Evolutionary conservation across 1,140 invertebrate species (phyloP), one percentile per base, ranked within the genome.

Genomic region (Lepidurus packardi): DNA sequence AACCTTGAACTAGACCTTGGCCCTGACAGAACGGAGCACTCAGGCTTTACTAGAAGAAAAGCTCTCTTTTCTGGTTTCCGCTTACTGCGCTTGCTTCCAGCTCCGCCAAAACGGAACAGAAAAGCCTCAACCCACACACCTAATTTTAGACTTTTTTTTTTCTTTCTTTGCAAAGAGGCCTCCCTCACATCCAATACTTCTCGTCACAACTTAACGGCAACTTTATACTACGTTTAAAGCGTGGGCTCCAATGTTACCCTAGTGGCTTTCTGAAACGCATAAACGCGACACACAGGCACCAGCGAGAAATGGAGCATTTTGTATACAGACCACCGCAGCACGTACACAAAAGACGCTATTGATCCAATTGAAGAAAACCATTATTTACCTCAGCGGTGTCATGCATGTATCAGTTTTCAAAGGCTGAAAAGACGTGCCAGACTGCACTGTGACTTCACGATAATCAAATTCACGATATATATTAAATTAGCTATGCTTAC

Each of bases 1-100:
- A 65, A 65, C 53, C 53, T 65, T 65, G 53, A 65, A 65, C 53
- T 65, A 65, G 53, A 65, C 53, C 53, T 65, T 65, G 53, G 53
- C 53, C 53, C 53, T 65, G 53, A 65, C n/a, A 65, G 53, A 65
- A 21, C 21, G 16, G 53, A 21, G 53, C 53, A 65, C 53, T 65
- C 21, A 7, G 53, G 53, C 13, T 65, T 65, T 65, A 21, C 9
- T 16, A 65, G 53, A 65, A 65, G 53, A 65, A 65, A 65, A 65
- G 53, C 53, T 65, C 21, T 21, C 53, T 7, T 65, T 65, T 21
- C 53, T 7, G 16, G 21, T 21, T 65, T 65, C 53, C 53, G 53
- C 53, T n/a, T 65, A 65, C 53, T 65, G 53, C 53, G 53, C 53
- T 65, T 65, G 53, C 53, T 65, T 65, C 53, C 53, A 65, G 53